Evolutionary conservation across 2,113 vertebrate genomes (phyloP).

Genomic region (Chionomys nivalis): DNA sequence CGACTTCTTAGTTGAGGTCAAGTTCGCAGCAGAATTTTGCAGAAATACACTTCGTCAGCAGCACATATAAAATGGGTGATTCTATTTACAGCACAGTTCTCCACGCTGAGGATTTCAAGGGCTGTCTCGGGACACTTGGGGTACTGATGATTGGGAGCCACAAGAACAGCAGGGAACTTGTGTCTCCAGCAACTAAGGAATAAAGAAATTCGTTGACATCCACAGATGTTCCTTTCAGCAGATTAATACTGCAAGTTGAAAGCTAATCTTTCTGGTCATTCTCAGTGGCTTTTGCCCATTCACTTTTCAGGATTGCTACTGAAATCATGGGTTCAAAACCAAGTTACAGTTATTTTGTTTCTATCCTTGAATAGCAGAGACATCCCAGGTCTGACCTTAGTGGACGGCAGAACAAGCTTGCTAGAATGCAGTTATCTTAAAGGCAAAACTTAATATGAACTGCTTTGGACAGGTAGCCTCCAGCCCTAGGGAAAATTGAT

Average conservation of each 20-base stretch:
- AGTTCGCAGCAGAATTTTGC: neutral
- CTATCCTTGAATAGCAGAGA: neutral
- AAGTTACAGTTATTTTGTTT: constrained; percentile 8
- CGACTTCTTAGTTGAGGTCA: neutral
- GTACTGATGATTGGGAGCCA: neutral
- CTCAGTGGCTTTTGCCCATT: constrained; percentile 1
- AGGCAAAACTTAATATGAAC: neutral
- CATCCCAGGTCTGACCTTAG: neutral
- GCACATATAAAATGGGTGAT: neutral
- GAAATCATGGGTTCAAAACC: constrained; percentile 36
- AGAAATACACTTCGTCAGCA: neutral
- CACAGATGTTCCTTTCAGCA: neutral
- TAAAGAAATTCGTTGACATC: neutral
- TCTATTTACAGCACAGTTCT: neutral
- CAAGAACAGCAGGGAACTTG: neutral
- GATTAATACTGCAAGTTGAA: constrained; percentile 42
- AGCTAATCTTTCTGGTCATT: constrained; percentile 21
- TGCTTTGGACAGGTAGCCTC: neutral
- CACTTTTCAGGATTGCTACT: neutral
- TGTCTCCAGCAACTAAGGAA: neutral
- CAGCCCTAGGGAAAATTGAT: neutral
- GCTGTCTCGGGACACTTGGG: too few species aligned
- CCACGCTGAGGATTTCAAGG: neutral
- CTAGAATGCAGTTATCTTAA: neutral
- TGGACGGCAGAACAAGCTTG: neutral